Evolutionary conservation across 2,797 vertebrate species (phyloP).

Genomic region (Rhyacichthys aspro): DNA sequence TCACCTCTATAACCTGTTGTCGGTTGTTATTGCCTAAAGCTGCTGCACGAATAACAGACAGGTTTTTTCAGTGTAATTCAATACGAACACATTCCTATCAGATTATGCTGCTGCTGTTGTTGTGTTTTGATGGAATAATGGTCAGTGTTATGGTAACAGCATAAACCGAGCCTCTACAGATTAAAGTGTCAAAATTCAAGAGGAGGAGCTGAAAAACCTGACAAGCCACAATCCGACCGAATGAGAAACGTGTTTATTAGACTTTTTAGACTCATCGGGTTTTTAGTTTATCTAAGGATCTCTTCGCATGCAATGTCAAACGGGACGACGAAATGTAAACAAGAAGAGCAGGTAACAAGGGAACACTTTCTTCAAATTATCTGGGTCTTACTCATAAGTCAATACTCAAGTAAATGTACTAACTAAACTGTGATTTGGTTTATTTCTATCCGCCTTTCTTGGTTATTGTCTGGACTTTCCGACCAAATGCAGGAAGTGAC

Average conservation of each 20-base stretch:
- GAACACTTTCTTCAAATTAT: too few relatives aligned
- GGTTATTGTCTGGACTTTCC: too few relatives aligned
- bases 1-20: neutral
- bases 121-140: slow-evolving; percentile 2
- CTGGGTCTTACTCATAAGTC: too few relatives aligned
- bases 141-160: slow-evolving; percentile 1
- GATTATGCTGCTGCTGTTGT: slow-evolving; percentile 8
- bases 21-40: neutral
- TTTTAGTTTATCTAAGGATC: slow-evolving; percentile 1
- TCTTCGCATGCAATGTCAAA: neutral
- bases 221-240: slow-evolving; percentile 2
- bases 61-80: slow-evolving; percentile 11
- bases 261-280: neutral
- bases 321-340: neutral
- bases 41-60: neutral
- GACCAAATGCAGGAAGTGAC: too few relatives aligned
- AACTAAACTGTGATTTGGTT: too few relatives aligned
- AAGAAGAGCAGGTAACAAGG: neutral
- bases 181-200: slow-evolving; percentile 5
- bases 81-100: slow-evolving; percentile 8
- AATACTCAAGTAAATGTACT: too few relatives aligned
- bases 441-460: too few relatives aligned
- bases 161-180: neutral
- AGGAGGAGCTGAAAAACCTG: slow-evolving; percentile 1
- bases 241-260: neutral